Evolutionary conservation across 2,113 vertebrate genomes (phyloP).

Genomic region (Myiagra hebetior): DNA sequence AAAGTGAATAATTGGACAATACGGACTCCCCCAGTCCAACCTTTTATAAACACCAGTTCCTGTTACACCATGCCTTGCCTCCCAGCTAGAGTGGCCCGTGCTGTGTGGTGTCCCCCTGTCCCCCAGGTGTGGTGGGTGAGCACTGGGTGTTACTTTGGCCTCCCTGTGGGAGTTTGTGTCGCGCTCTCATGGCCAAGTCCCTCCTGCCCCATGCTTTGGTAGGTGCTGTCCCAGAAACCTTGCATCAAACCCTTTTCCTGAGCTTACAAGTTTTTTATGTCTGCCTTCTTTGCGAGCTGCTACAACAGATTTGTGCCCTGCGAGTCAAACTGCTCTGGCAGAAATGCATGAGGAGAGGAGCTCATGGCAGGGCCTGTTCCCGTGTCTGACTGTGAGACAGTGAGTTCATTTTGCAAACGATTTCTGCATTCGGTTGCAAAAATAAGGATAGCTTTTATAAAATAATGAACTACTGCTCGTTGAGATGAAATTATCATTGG

Average conservation of each 20-base stretch:
- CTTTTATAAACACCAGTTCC: not conserved
- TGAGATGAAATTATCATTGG: fast-evolving
- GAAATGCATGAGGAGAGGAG: fast-evolving
- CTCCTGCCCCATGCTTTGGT: fast-evolving
- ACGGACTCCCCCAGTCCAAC: not conserved
- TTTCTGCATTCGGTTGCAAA: not conserved
- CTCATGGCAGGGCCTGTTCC: fast-evolving
- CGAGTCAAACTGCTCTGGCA: fast-evolving
- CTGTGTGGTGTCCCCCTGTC: not conserved
- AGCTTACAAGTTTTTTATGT: fast-evolving
- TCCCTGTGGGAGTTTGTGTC: fast-evolving
- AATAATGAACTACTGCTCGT: not conserved
- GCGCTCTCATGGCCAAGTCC: not conserved
- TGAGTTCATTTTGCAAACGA: not conserved
- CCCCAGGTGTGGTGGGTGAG: not conserved
- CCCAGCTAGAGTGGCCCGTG: fast-evolving
- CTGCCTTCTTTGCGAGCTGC: not conserved
- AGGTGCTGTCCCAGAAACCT: not conserved
- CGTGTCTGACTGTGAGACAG: not conserved
- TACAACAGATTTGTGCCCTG: fast-evolving
- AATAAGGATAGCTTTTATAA: not conserved
- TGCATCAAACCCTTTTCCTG: not conserved
- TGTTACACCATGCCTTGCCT: not conserved
- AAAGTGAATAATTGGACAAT: not conserved
- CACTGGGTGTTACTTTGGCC: fast-evolving